Conservation (phyloP, 2,888 invertebrate species). For the Phrixothrix hirtus region DNA sequence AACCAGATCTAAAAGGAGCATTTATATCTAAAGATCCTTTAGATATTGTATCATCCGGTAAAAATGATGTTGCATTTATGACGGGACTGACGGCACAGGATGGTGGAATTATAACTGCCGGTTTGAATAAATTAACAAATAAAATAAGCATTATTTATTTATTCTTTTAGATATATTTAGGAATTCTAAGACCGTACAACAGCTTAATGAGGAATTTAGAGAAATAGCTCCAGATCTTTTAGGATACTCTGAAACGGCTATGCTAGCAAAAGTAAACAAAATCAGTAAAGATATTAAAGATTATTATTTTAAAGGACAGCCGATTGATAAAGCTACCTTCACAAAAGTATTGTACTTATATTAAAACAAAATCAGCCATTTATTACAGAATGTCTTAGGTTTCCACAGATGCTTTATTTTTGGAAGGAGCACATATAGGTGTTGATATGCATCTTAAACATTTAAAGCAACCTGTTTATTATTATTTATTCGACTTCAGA, state of each 20-base stretch:
- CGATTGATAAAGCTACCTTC: not conserved
- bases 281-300: slow-evolving; percentile 2
- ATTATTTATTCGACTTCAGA: slow-evolving; percentile 69
- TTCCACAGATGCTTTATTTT: slow-evolving; percentile 73
- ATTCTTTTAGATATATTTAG: not conserved
- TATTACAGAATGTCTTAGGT: slow-evolving; percentile 58
- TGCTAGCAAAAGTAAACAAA: not conserved
- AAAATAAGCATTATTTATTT: not conserved
- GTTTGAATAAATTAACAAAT: too few relatives aligned
- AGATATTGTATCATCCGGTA: slow-evolving; percentile 57
- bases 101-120: slow-evolving; percentile 65
- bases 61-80: slow-evolving; percentile 68
- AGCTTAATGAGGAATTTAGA: not conserved
- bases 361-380: slow-evolving; percentile 22
- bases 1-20: slow-evolving; percentile 68
- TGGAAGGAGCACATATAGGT: slow-evolving; percentile 66
- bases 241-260: not conserved
- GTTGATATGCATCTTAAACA: slow-evolving; percentile 61
- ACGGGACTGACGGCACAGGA: slow-evolving; percentile 74
- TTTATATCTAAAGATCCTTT: slow-evolving; percentile 70
- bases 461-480: slow-evolving; percentile 63
- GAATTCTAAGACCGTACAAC: not conserved
- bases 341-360: not conserved
- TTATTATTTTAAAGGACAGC: not conserved
- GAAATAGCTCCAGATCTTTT: not conserved